Evolutionary conservation across 64 coral and sea anemone genomes (phyloP), one percentile per base, ranked within the genome.

Genomic region (Montipora capricornis): DNA sequence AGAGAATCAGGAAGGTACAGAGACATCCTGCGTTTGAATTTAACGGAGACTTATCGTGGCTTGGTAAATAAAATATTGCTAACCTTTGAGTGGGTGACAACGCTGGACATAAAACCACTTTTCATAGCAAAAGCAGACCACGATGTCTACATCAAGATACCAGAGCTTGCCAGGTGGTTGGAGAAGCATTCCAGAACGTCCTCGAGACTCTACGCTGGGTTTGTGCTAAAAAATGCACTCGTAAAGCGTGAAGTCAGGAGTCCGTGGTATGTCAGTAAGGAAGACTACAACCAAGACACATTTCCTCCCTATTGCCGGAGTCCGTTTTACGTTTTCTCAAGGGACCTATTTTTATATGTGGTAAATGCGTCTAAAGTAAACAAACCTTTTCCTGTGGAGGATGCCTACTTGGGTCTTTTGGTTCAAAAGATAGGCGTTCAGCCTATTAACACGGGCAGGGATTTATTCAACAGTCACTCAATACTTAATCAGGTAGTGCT

Each of bases 131-230:
- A 90, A 68, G 88, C 88, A 8, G 88, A 90, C 60, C 75, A 90
- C 44, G 88, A 90, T 80, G 58, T 77, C 6, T 90, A 90, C 53
- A 53, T 90, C 66, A 58, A 90, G 47, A n/a, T 90, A 49, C 88
- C 88, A 22, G 78, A 90, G 8, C 20, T 90, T 7, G 62, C 66
- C 1, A 17, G 5, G 3, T 90, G 88, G 88, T 47, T 90, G 61
- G n/a, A 6, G 24, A 74, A 29, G 60, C 19, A 59, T 53, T 68
- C 50, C 20, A 47, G 19, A 11, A 29, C 47, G 77, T 45, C 75
- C 75, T 14, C 4, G 6, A 20, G 15, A 48, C 16, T 90, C 26
- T 90, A 90, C n/a, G 88, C 88, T 51, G 88, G 88, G 3, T 80
- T 79, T 58, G 51, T 90, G 3, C 52, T 66, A 14, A 61, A 68